phyloP scores from a whole-genome alignment of 2,113 vertebrate species.

The Datnioides undecimradiatus region DNA sequence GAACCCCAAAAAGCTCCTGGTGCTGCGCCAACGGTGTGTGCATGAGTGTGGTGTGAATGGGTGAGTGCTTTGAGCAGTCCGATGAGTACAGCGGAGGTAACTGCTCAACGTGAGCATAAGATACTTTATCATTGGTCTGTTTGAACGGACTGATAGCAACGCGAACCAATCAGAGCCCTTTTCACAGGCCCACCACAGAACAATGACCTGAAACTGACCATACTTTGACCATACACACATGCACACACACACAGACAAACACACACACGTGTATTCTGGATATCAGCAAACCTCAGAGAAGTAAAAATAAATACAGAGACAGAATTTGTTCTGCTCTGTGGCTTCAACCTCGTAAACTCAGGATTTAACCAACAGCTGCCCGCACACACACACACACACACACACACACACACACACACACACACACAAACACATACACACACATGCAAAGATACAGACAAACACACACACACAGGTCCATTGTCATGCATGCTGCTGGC shows the following conservation, averaged over 20 bases:
- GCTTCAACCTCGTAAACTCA: constrained; percentile 69
- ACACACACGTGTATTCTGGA: constrained; percentile 33
- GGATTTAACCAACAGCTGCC: constrained; percentile 74
- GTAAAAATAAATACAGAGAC: constrained; percentile 59
- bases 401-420: background rate
- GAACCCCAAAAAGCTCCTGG: too few species aligned
- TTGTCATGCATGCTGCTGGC: constrained; percentile 80
- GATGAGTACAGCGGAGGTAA: too few species aligned
- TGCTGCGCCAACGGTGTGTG: too few species aligned
- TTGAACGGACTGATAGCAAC: too few species aligned
- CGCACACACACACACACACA: constrained; percentile 12
- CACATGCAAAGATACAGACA: constrained; percentile 4
- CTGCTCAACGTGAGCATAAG: too few species aligned
- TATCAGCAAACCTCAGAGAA: constrained; percentile 64
- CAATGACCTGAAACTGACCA: too few species aligned
- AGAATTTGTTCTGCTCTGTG: constrained; percentile 62
- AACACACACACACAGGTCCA: constrained; percentile 48
- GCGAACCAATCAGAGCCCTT: too few species aligned
- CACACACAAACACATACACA: constrained; percentile 9
- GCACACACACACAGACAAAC: constrained; percentile 31
- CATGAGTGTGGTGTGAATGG: too few species aligned
- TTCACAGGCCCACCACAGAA: too few species aligned
- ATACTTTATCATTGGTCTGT: too few species aligned
- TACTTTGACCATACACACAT: too few species aligned
- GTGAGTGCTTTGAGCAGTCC: too few species aligned